Conservation (phyloP, 2,888 invertebrate genomes). For the Coleophora flavipennella region DNA sequence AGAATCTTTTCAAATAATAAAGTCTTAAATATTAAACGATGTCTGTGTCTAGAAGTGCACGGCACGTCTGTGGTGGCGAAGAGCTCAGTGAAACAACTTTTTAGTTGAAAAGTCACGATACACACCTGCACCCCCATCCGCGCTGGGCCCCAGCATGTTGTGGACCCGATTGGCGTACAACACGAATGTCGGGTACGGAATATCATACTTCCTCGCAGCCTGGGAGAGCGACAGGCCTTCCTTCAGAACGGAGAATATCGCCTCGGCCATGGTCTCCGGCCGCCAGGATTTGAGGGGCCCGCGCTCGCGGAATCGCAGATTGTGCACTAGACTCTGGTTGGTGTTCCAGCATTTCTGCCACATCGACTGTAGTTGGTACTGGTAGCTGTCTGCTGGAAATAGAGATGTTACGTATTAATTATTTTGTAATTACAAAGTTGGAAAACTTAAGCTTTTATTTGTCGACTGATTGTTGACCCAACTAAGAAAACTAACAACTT, state of each 20-base stretch:
- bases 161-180: constrained; percentile 93
- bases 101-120: background rate
- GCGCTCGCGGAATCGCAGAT: constrained; percentile 91
- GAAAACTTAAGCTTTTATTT: too few species aligned
- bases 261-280: constrained; percentile 95
- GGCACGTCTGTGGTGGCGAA: too few species aligned
- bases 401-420: constrained; percentile 31
- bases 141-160: constrained; percentile 94
- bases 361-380: constrained; percentile 94
- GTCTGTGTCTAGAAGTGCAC: too few species aligned
- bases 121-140: constrained; percentile 91
- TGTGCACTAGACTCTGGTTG: constrained; percentile 91
- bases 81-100: too few species aligned
- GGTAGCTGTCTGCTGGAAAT: constrained; percentile 91
- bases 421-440: background rate
- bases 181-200: constrained; percentile 95
- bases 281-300: constrained; percentile 95
- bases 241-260: constrained; percentile 92
- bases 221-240: constrained; percentile 91
- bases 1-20: too few species aligned
- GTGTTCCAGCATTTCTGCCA: constrained; percentile 98
- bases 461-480: too few species aligned
- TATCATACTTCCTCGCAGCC: constrained; percentile 94
- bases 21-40: too few species aligned
- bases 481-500: too few species aligned